phyloP scores from a whole-genome alignment of 2,888 invertebrate species.

The Drosophila anomelani region DNA sequence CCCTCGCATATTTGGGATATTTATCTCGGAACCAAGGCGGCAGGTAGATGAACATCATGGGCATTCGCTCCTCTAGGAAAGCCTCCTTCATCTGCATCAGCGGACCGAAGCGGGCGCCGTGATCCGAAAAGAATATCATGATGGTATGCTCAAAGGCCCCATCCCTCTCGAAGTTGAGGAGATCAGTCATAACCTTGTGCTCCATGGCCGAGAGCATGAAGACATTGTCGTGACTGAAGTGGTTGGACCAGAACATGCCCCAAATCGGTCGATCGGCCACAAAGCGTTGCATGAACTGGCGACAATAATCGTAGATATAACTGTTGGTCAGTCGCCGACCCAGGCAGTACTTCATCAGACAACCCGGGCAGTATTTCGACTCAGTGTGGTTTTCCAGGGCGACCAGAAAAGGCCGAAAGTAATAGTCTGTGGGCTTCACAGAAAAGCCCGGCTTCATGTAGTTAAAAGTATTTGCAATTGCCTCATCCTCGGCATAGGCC shows the following conservation, averaged over 20 bases:
- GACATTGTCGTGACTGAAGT: slow-evolving; percentile 88
- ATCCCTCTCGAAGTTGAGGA: slow-evolving; percentile 86
- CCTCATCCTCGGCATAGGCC: slow-evolving; percentile 91
- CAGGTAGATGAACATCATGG: slow-evolving; percentile 88
- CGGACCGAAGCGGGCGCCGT: slow-evolving; percentile 90
- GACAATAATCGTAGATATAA: slow-evolving; percentile 88
- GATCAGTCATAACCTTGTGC: slow-evolving; percentile 86
- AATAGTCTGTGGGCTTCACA: slow-evolving; percentile 91
- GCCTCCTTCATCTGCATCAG: slow-evolving; percentile 87
- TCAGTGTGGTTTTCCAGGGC: slow-evolving; percentile 87
- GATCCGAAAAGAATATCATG: slow-evolving; percentile 90
- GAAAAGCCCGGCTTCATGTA: slow-evolving; percentile 89
- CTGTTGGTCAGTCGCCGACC: slow-evolving; percentile 87
- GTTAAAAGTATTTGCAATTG: slow-evolving; percentile 86
- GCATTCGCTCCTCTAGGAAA: slow-evolving; percentile 91
- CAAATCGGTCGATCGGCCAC: slow-evolving; percentile 87
- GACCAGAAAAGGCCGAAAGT: slow-evolving; percentile 89
- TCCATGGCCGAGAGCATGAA: slow-evolving; percentile 88
- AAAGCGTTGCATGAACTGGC: slow-evolving; percentile 88
- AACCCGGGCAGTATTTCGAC: slow-evolving; percentile 59
- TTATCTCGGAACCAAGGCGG: slow-evolving; percentile 87
- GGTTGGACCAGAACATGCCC: slow-evolving; percentile 91
- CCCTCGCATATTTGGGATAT: slow-evolving; percentile 85
- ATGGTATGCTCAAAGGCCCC: slow-evolving; percentile 87
- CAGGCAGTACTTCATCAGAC: slow-evolving; percentile 85